Evolutionary conservation across 2,797 vertebrate genomes (phyloP).

Genomic region (Thunnus albacares): DNA sequence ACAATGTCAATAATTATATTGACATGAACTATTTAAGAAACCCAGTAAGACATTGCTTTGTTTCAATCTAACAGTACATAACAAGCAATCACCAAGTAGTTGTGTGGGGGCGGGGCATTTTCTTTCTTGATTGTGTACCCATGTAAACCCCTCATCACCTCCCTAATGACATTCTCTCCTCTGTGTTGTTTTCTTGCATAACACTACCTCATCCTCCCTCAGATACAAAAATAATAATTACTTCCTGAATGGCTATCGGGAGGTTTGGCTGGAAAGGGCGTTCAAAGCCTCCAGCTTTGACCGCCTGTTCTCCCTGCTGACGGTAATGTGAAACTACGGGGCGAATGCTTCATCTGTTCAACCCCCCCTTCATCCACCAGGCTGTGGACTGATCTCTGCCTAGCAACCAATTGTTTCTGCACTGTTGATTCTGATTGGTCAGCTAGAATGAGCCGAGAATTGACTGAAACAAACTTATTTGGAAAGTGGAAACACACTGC

Average conservation of each 20-base stretch:
- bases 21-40: constrained; percentile 37
- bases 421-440: constrained; percentile 97
- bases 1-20: constrained; percentile 51
- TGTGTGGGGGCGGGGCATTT: constrained; percentile 20
- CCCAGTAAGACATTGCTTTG: constrained; percentile 29
- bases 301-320: constrained; percentile 99
- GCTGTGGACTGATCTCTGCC: constrained; percentile 88
- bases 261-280: constrained; percentile 99
- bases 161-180: constrained; percentile 84
- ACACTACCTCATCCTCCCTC: constrained; percentile 92
- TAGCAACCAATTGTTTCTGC: constrained; percentile 87
- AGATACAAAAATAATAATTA: constrained; percentile 99
- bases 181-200: constrained; percentile 89
- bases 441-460: constrained; percentile 72
- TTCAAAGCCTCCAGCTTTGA: constrained; percentile 99
- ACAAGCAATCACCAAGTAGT: constrained; percentile 52
- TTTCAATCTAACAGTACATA: constrained; percentile 63
- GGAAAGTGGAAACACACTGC: constrained; percentile 44
- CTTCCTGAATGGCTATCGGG: constrained; percentile 99
- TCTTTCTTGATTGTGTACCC: constrained; percentile 72
- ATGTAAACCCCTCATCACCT: constrained; percentile 71
- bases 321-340: constrained; percentile 97
- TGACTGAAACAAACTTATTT: constrained; percentile 57
- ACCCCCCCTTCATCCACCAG: constrained; percentile 84
- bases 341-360: constrained; percentile 86